phyloP scores from a whole-genome alignment of 2,113 vertebrate genomes.

The Lepisosteus oculatus region DNA sequence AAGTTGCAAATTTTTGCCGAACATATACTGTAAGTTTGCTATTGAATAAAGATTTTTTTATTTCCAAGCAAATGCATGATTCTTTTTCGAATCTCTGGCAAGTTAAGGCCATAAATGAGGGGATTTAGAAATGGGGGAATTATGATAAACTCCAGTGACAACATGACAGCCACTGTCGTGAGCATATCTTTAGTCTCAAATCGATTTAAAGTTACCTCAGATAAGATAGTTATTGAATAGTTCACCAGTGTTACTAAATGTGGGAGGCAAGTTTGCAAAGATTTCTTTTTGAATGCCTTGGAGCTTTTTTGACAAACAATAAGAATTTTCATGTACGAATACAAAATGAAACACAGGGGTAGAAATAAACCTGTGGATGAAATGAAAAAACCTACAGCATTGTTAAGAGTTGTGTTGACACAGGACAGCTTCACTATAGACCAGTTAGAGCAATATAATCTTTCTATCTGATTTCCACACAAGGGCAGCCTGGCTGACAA shows the following conservation, averaged over 20 bases:
- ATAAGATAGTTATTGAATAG: not conserved
- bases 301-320: not conserved
- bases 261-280: not conserved
- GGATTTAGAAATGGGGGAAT: not conserved
- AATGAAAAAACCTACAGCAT: not conserved
- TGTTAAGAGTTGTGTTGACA: not conserved
- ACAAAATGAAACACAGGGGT: conserved; percentile 24
- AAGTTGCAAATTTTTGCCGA: no score
- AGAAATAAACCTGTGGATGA: conserved; percentile 19
- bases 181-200: no score
- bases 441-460: conserved; percentile 37
- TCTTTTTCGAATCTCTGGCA: not conserved
- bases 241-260: not conserved
- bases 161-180: not conserved
- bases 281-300: not conserved
- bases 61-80: not conserved
- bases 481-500: conserved; percentile 37
- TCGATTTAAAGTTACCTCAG: not conserved
- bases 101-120: not conserved
- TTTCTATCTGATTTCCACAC: conserved; percentile 35
- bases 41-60: not conserved
- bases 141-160: not conserved
- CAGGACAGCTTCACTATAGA: conserved; percentile 40
- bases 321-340: conserved; percentile 12
- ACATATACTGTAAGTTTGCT: no score